phyloP scores from a whole-genome alignment of 1,140 invertebrate species.

The Battus philenor region DNA sequence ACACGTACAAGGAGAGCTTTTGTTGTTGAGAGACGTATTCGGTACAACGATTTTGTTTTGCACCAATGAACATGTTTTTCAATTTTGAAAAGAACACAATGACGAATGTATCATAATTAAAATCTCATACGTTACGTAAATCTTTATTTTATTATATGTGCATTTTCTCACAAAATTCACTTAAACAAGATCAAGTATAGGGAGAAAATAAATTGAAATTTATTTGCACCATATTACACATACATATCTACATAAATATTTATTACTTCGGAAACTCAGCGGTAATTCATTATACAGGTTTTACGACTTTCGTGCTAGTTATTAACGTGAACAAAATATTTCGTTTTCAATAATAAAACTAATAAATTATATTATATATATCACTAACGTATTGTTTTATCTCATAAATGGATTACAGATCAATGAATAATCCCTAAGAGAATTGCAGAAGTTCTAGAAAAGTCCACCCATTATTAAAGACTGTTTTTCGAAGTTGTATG shows the following conservation, averaged over 20 bases:
- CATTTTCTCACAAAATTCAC: constrained; percentile 26
- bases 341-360: constrained; percentile 17
- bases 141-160: too few species aligned
- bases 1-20: constrained; percentile 47
- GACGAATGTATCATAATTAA: constrained; percentile 53
- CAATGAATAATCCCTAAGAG: constrained; percentile 58
- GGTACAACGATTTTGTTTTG: constrained; percentile 56
- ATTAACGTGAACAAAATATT: too few species aligned
- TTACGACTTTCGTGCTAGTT: too few species aligned
- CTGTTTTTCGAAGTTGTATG: constrained; percentile 66
- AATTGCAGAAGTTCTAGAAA: constrained; percentile 47
- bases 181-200: constrained; percentile 43
- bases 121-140: constrained; percentile 39
- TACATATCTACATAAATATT: constrained; percentile 44
- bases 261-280: constrained; percentile 51
- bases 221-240: constrained; percentile 36
- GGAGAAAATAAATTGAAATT: constrained; percentile 47
- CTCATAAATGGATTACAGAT: constrained; percentile 44
- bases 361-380: constrained; percentile 31
- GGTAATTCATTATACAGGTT: constrained; percentile 47
- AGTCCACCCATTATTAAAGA: constrained; percentile 69
- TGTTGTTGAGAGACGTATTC: constrained; percentile 55
- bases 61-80: constrained; percentile 59
- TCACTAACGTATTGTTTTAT: constrained; percentile 44
- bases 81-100: constrained; percentile 47